These are phyloP conservation scores for Clitarchus hookeri DNA, from an alignment of 2,888 invertebrate genomes.

Conservation along the genomic window DNA sequence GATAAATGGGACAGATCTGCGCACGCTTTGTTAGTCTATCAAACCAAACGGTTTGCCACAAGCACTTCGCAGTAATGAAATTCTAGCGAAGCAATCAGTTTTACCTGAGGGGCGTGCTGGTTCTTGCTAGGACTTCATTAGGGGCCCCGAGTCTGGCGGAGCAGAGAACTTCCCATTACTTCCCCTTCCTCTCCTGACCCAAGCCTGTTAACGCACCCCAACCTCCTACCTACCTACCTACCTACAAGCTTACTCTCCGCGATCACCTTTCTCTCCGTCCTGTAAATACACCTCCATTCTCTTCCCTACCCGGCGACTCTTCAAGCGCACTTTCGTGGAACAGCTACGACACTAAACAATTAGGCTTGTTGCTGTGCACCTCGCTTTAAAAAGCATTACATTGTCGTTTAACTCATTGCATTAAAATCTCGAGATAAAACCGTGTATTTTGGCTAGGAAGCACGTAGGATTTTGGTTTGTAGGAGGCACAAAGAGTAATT, in stretches of 20 bases:
- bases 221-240: background rate
- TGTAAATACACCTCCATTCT: no score
- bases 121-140: background rate
- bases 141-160: background rate
- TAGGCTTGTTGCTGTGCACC: no score
- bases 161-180: background rate
- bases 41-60: background rate
- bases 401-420: no score
- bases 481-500: no score
- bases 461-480: no score
- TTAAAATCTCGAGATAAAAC: no score
- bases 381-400: no score
- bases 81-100: background rate
- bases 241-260: no score
- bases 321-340: no score
- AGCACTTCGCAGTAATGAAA: slow-evolving; percentile 2
- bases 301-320: no score
- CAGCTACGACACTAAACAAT: no score
- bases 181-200: background rate
- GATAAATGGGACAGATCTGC: background rate
- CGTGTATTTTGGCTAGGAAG: no score
- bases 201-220: background rate
- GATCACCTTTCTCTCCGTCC: background rate
- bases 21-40: background rate
- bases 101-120: background rate